phyloP scores from a whole-genome alignment of 2,888 invertebrate genomes.

The Protophormia terraenovae region DNA sequence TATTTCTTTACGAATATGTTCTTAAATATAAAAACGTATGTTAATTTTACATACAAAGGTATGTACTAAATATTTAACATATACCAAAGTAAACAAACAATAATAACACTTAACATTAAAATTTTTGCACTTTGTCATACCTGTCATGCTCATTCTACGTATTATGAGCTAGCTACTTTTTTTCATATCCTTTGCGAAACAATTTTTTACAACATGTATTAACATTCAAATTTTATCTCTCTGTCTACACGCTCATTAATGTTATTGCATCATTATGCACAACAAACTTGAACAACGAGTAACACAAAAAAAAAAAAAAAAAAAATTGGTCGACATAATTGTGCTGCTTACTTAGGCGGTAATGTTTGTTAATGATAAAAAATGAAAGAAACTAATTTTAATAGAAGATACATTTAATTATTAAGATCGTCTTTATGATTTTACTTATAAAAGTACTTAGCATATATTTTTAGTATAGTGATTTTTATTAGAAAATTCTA shows the following conservation, averaged over 20 bases:
- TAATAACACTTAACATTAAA: constrained; percentile 16
- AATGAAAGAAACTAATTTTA: too few species aligned
- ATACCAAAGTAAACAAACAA: neutral
- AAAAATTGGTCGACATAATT: neutral
- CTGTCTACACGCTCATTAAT: constrained; percentile 14
- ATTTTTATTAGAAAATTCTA: too few species aligned
- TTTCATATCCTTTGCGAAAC: neutral
- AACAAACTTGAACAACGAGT: neutral
- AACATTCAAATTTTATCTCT: constrained; percentile 1
- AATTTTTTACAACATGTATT: neutral
- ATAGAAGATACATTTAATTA: too few species aligned
- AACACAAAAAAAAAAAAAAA: too few species aligned
- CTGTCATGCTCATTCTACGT: neutral
- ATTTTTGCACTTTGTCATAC: constrained; percentile 21
- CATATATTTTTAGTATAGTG: too few species aligned
- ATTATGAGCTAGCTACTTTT: neutral
- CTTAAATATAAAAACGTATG: neutral
- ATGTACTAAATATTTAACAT: neutral
- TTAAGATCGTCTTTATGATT: too few species aligned
- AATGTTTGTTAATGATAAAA: too few species aligned
- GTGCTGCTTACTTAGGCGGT: neutral
- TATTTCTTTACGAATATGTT: too few species aligned
- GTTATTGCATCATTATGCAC: constrained; percentile 11
- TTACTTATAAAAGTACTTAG: too few species aligned
- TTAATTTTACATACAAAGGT: neutral